Evolutionary conservation across 2,888 invertebrate genomes (phyloP).

Genomic region (Fragum sueziense): DNA sequence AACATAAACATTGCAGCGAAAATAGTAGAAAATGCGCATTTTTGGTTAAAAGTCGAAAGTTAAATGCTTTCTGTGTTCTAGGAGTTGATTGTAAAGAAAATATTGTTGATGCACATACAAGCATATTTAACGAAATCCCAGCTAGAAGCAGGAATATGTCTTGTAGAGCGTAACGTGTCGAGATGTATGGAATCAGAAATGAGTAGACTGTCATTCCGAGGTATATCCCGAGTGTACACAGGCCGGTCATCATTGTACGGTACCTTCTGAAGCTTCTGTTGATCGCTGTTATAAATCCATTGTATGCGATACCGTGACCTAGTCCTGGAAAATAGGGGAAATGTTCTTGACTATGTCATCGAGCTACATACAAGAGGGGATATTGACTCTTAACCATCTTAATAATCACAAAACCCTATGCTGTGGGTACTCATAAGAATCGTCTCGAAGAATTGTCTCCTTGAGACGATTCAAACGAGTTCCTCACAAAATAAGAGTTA

Average conservation of each 20-base stretch:
- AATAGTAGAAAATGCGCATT: conserved; percentile 15
- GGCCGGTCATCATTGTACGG: conserved; percentile 28
- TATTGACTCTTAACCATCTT: too few relatives aligned
- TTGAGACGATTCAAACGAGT: too few relatives aligned
- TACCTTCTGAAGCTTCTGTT: conserved; percentile 38
- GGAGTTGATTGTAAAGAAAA: conserved; percentile 22
- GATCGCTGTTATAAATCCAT: conserved; percentile 38
- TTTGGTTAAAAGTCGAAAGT: background rate
- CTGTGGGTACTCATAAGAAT: too few relatives aligned
- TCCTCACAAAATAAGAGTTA: too few relatives aligned
- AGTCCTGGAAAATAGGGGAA: conserved; percentile 38
- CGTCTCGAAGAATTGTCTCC: too few relatives aligned
- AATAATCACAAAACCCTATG: too few relatives aligned
- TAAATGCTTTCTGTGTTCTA: background rate
- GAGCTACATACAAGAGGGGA: too few relatives aligned
- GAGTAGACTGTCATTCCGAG: conserved; percentile 46
- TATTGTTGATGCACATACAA: conserved; percentile 30
- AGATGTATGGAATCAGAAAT: conserved; percentile 33
- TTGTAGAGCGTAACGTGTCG: conserved; percentile 14
- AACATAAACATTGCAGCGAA: conserved; percentile 28
- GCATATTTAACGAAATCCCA: conserved; percentile 43
- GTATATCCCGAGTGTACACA: conserved; percentile 40
- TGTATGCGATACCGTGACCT: conserved; percentile 36
- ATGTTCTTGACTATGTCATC: too few relatives aligned
- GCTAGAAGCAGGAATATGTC: conserved; percentile 38